These are phyloP conservation scores for Antheraea yamamai DNA, from an alignment of 2,888 invertebrate genomes.

Conservation along the genomic window DNA sequence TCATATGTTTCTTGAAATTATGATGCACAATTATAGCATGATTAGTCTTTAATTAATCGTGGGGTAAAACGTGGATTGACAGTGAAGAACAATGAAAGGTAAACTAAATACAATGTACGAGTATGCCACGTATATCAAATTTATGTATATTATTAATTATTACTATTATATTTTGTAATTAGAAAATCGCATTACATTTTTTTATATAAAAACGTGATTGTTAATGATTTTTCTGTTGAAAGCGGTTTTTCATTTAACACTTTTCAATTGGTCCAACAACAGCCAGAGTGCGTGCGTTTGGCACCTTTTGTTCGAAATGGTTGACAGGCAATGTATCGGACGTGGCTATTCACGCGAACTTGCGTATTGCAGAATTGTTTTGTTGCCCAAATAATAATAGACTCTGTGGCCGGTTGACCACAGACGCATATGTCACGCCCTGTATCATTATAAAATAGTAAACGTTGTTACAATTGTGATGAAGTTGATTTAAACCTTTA, in stretches of 20 bases:
- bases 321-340: conserved; percentile 65
- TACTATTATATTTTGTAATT: too few relatives aligned
- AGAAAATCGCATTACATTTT: too few relatives aligned
- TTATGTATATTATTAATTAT: too few relatives aligned
- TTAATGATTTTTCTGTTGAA: conserved; percentile 53
- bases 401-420: conserved; percentile 69
- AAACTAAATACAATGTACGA: too few relatives aligned
- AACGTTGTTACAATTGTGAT: neutral
- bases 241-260: conserved; percentile 59
- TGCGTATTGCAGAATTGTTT: conserved; percentile 61
- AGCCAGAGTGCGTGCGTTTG: conserved; percentile 64
- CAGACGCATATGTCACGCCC: conserved; percentile 46
- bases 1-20: neutral
- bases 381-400: conserved; percentile 75
- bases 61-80: neutral
- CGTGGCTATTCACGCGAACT: conserved; percentile 62
- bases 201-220: conserved; percentile 26
- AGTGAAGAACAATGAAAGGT: too few relatives aligned
- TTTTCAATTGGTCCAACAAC: conserved; percentile 61
- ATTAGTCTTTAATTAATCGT: neutral
- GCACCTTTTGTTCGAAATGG: conserved; percentile 73
- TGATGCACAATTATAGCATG: neutral
- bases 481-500: neutral
- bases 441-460: conserved; percentile 15
- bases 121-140: too few relatives aligned